A percentile compares a stretch with the other conserved stretches of the same genome.
phyloP scores from a whole-genome alignment of 2,113 vertebrate species.

The Pygoscelis adeliae region DNA sequence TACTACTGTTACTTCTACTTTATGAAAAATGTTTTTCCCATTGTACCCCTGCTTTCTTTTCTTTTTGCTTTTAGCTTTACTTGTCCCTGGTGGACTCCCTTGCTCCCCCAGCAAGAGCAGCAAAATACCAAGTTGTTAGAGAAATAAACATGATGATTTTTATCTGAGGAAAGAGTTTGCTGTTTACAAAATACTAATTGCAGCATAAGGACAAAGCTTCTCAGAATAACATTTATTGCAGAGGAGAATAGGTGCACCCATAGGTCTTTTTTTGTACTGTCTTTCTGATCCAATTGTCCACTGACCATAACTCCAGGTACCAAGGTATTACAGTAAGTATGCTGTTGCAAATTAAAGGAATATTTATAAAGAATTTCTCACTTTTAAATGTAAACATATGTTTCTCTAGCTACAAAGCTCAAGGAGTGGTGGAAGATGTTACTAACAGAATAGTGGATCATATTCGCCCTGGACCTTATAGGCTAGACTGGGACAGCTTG shows the following conservation, averaged over 20 bases:
- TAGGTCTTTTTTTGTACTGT: background rate
- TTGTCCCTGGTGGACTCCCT: background rate
- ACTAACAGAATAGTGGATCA: slow-evolving; percentile 79
- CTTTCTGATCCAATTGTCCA: background rate
- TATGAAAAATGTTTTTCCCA: background rate
- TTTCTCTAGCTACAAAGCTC: slow-evolving; percentile 82
- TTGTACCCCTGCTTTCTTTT: background rate
- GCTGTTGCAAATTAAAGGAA: background rate
- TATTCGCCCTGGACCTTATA: slow-evolving; percentile 83
- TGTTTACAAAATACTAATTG: background rate
- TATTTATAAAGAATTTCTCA: background rate
- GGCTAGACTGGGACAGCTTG: slow-evolving; percentile 84
- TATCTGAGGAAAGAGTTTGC: background rate
- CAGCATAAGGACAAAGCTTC: background rate
- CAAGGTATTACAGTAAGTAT: background rate
- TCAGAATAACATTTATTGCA: background rate
- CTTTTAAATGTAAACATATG: background rate
- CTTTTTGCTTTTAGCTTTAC: background rate
- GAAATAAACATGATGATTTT: background rate
- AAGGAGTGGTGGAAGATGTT: slow-evolving; percentile 79
- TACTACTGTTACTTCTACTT: background rate
- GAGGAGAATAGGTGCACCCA: background rate
- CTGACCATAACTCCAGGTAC: background rate
- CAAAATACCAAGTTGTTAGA: background rate
- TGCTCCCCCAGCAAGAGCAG: background rate